Percentiles rank a stretch among this genome's conserved stretches.
Evolutionary conservation across 2,888 invertebrate genomes (phyloP).

Genomic region (Volucella inanis): DNA sequence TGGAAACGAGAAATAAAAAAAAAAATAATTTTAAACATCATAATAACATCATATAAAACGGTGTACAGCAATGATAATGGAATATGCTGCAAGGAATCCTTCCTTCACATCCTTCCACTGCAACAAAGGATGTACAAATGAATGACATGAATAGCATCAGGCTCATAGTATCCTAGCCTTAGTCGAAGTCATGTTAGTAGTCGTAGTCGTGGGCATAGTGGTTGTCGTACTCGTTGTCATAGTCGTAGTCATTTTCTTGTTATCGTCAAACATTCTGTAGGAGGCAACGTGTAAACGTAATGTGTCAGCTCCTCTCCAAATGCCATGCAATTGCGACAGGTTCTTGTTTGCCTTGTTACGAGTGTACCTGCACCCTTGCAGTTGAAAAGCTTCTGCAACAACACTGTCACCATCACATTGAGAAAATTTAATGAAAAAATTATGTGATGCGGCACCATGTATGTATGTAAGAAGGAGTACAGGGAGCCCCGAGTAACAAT

Average conservation of each 20-base stretch:
- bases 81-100: slow-evolving; percentile 64
- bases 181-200: slow-evolving; percentile 36
- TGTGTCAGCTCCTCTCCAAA: slow-evolving; percentile 61
- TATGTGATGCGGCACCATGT: slow-evolving; percentile 67
- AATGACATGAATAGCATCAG: slow-evolving; percentile 72
- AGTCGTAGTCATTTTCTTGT: slow-evolving; percentile 29
- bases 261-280: slow-evolving; percentile 19
- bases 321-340: slow-evolving; percentile 68
- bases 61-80: slow-evolving; percentile 68
- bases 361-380: slow-evolving; percentile 58
- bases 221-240: slow-evolving; percentile 32
- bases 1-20: slow-evolving; percentile 7
- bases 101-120: slow-evolving; percentile 32
- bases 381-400: slow-evolving; percentile 36
- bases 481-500: slow-evolving; percentile 70
- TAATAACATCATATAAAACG: slow-evolving; percentile 74
- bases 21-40: slow-evolving; percentile 68
- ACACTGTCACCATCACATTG: slow-evolving; percentile 46
- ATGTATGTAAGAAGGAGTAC: slow-evolving; percentile 15
- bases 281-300: slow-evolving; percentile 65
- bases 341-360: slow-evolving; percentile 35
- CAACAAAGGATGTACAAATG: slow-evolving; percentile 72
- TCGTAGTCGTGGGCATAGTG: slow-evolving; percentile 42
- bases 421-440: slow-evolving; percentile 72
- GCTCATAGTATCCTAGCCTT: slow-evolving; percentile 59